These are phyloP conservation scores for Noctuana brunneofusca DNA, from an alignment of 2,888 invertebrate genomes.

Conservation along the genomic window DNA sequence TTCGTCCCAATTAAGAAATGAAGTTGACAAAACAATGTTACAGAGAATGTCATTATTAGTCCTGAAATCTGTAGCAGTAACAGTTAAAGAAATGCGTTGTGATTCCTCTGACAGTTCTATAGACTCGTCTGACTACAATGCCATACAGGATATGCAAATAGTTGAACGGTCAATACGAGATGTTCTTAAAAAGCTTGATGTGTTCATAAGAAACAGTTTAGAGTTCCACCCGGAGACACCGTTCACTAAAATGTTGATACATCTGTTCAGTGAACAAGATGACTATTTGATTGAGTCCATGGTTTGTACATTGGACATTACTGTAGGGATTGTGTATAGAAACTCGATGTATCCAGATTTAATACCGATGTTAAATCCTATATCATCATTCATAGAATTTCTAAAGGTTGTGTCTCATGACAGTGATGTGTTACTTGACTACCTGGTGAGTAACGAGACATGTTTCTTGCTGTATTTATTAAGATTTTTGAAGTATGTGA, in stretches of 20 bases:
- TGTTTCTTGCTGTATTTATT: conserved; percentile 93
- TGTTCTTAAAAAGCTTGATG: conserved; percentile 91
- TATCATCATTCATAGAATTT: conserved; percentile 93
- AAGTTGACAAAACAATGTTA: conserved; percentile 89
- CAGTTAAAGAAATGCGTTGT: conserved; percentile 93
- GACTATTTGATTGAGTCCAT: conserved; percentile 95
- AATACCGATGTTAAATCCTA: conserved; percentile 92
- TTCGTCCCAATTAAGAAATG: conserved; percentile 65
- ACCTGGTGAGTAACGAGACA: conserved; percentile 94
- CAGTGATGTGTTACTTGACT: conserved; percentile 90
- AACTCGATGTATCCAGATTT: conserved; percentile 91
- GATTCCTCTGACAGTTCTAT: conserved; percentile 93
- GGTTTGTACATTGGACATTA: conserved; percentile 95
- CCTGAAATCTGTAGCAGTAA: conserved; percentile 93
- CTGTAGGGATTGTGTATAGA: conserved; percentile 91
- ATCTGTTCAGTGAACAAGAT: conserved; percentile 94
- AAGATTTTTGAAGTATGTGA: conserved; percentile 91
- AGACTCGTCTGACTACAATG: conserved; percentile 92
- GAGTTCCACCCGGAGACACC: conserved; percentile 95
- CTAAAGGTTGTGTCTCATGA: conserved; percentile 92
- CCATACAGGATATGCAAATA: conserved; percentile 94
- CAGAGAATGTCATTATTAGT: conserved; percentile 94
- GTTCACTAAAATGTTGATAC: conserved; percentile 93
- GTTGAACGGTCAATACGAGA: conserved; percentile 93
- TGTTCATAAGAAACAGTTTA: conserved; percentile 90